Evolutionary conservation across 2,888 invertebrate genomes (phyloP).

Genomic region (Netelia inedita): DNA sequence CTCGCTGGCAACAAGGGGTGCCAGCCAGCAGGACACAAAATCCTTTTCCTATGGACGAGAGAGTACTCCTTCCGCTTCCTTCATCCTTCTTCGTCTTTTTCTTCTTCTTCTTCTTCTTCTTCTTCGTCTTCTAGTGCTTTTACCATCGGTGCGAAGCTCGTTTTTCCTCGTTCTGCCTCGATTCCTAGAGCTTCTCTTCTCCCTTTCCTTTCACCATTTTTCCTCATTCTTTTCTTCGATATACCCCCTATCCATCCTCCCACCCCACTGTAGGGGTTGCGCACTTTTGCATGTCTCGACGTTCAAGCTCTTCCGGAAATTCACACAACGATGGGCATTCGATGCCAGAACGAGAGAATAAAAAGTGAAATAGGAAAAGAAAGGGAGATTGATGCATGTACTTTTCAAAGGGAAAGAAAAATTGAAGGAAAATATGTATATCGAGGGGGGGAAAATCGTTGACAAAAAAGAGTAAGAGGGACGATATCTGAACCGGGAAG

Average conservation of each 20-base stretch:
- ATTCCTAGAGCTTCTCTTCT: constrained; percentile 48
- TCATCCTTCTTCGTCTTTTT: background rate
- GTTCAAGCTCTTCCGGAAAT: constrained; percentile 47
- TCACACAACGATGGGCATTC: constrained; percentile 54
- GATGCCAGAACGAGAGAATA: constrained; percentile 13
- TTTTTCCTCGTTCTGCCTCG: constrained; percentile 51
- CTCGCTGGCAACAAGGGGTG: constrained; percentile 45
- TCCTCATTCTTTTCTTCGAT: background rate
- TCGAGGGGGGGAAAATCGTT: background rate
- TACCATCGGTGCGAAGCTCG: constrained; percentile 31
- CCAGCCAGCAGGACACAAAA: constrained; percentile 57
- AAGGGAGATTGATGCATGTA: constrained; percentile 18
- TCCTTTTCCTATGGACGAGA: constrained; percentile 58
- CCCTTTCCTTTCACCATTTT: constrained; percentile 35
- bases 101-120: constrained; percentile 10
- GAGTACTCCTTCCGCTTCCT: constrained; percentile 35
- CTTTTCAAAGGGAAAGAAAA: constrained; percentile 1
- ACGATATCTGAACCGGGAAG: background rate
- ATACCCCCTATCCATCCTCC: background rate
- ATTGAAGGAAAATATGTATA: background rate
- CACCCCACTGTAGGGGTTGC: constrained; percentile 26
- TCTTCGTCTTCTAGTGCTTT: constrained; percentile 40
- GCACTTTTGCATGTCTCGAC: constrained; percentile 59
- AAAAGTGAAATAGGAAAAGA: constrained; percentile 10
- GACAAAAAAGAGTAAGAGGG: background rate